Percentiles rank a stretch among this genome's conserved stretches.
Evolutionary conservation across 2,797 vertebrate species (phyloP).

Genomic region (Danio aesculapii): DNA sequence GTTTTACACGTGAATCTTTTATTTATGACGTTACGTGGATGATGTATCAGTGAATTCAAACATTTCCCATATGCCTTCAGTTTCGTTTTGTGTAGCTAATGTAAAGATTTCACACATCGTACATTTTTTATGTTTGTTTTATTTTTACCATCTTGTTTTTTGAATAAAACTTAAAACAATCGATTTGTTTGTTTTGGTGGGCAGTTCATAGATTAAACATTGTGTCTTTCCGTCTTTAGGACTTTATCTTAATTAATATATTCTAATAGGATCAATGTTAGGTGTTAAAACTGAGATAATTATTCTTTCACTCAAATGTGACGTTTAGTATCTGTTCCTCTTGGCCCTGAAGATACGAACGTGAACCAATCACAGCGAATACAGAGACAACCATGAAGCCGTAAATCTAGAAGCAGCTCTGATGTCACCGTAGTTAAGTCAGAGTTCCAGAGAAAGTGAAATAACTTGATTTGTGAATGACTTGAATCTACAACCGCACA

Average conservation of each 20-base stretch:
- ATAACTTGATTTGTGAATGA: background rate
- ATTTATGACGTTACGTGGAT: conserved; percentile 26
- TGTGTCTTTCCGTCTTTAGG: background rate
- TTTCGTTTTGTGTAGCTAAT: conserved; percentile 40
- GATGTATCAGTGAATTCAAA: conserved; percentile 13
- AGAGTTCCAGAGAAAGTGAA: background rate
- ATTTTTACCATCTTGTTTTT: conserved; percentile 72
- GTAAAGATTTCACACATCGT: conserved; percentile 54
- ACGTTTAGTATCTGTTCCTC: too few relatives aligned
- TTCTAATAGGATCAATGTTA: background rate
- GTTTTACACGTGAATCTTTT: background rate
- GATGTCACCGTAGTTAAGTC: background rate
- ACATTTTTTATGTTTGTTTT: conserved; percentile 51
- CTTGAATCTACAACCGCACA: background rate
- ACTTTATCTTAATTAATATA: background rate
- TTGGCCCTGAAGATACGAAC: too few relatives aligned
- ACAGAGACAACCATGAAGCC: background rate
- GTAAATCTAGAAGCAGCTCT: background rate
- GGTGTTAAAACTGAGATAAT: background rate
- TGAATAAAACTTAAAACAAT: conserved; percentile 71
- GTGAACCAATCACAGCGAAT: background rate
- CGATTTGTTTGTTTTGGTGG: background rate
- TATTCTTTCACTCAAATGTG: background rate
- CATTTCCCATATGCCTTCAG: background rate
- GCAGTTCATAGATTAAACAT: background rate